Conservation (phyloP, 2,888 invertebrate species). For the Alentia gelatinosa region DNA sequence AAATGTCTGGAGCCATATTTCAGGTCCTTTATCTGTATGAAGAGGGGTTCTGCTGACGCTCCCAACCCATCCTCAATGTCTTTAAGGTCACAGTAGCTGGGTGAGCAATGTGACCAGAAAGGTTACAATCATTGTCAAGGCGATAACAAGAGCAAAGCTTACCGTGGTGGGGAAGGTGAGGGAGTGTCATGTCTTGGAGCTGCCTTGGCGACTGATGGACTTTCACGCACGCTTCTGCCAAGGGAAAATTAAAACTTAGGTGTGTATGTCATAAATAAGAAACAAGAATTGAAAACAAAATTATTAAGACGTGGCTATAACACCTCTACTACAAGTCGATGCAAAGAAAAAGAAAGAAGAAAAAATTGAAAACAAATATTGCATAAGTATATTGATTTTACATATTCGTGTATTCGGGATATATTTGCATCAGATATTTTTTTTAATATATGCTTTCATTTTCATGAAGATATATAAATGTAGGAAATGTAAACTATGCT, state of each 20-base stretch:
- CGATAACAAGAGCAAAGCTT: background rate
- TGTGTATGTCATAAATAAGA: background rate
- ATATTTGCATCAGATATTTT: background rate
- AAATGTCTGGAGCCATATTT: no score
- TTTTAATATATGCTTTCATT: background rate
- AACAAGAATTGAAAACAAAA: no score
- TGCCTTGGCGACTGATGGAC: background rate
- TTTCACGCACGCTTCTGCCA: conserved; percentile 3
- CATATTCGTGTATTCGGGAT: background rate
- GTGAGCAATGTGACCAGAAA: no score
- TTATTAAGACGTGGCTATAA: no score
- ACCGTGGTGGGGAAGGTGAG: conserved; percentile 50
- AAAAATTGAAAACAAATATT: background rate
- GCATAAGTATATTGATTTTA: background rate
- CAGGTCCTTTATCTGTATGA: no score
- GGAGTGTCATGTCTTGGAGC: conserved; percentile 14
- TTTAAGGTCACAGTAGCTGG: no score
- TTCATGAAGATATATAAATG: background rate
- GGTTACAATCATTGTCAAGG: no score
- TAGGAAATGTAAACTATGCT: background rate
- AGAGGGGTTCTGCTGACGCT: background rate
- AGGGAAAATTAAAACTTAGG: background rate
- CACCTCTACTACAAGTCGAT: no score
- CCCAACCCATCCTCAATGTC: background rate
- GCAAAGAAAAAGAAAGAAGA: no score